These are phyloP conservation scores for Tragelaphus strepsiceros DNA, from an alignment of 2,113 vertebrate species.

Conservation along the genomic window DNA sequence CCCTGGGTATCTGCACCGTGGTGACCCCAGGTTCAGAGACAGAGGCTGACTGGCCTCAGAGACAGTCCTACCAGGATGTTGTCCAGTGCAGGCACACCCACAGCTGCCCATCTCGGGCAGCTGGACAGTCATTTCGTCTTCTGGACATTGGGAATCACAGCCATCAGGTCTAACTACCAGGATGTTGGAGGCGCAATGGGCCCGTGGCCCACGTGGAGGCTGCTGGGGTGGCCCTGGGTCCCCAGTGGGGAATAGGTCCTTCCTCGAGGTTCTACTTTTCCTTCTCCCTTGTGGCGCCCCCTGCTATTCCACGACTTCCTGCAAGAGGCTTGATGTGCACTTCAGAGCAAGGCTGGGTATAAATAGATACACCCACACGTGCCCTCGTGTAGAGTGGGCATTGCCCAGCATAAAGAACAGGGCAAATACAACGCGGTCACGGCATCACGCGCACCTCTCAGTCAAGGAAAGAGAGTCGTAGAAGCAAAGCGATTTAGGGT, in stretches of 20 bases:
- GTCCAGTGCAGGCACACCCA: fast-evolving
- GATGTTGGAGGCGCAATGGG: not conserved
- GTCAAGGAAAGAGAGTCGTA: not conserved
- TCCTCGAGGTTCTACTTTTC: fast-evolving
- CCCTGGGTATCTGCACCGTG: fast-evolving
- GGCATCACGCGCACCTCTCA: fast-evolving
- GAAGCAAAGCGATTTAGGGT: not conserved
- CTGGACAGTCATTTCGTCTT: fast-evolving
- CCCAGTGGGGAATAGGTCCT: not conserved
- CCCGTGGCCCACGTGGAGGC: fast-evolving
- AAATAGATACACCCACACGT: fast-evolving
- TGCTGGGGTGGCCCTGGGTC: fast-evolving
- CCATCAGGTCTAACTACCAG: not conserved
- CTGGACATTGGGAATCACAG: fast-evolving
- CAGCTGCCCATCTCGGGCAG: fast-evolving
- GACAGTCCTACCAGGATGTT: fast-evolving
- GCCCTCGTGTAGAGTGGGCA: not conserved
- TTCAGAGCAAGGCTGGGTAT: not conserved
- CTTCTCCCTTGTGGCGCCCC: not conserved
- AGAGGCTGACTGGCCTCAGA: not conserved
- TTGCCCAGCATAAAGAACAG: fast-evolving
- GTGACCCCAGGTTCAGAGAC: not conserved
- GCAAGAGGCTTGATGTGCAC: not conserved
- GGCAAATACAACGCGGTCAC: fast-evolving
- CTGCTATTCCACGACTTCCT: not conserved